Evolutionary conservation across 2,888 invertebrate species (phyloP), one percentile per base, ranked within the genome.

Genomic region (Hyposoter didymator): DNA sequence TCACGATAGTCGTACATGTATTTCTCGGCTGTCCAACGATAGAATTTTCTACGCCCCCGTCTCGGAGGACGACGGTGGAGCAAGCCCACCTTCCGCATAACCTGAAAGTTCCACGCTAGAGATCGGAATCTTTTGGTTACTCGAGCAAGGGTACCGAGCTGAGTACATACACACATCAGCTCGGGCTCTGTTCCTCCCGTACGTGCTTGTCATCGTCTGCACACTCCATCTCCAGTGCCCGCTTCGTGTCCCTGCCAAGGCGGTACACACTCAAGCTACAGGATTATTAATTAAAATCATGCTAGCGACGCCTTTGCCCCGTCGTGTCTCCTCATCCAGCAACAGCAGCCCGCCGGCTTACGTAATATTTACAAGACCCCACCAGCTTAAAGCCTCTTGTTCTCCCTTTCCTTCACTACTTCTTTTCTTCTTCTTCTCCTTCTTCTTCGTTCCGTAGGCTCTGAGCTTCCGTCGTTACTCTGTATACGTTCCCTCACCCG

Each of bases 211-310:
- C 62, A 35, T 39, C 73, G 70, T 72, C 66, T 19, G 45, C 39
- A 8, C 22, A 59, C 47, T 39, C 74, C 78, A 45, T 79, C 59
- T 49, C 19, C 49, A 67, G 19, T 22, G 55, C 59, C 47, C 14
- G 69, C 74, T 82, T 73, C 73, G 47, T 78, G 72, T 81, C 73
- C 81, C 78, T 82, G 78, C 45, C 69, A 66, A 39, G 49, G 64
- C 45, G 55, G 70, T 49, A 64, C 70, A 72, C 43, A 70, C 78
- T 69, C 78, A 52, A 62, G 81, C 73, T 72, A 22, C 59, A 72
- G 76, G 84, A 79, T 87, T 87, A 88, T 88, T 87, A 87, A 88
- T 88, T 88, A 87, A 88, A 86, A 88, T 86, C 83, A 86, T 78
- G 78, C 82, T 73, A 73, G 82, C 75, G 78, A 84, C 74, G 85